Conservation (phyloP, 1,140 invertebrate genomes). For the Lordiphosa clarofinis region DNA sequence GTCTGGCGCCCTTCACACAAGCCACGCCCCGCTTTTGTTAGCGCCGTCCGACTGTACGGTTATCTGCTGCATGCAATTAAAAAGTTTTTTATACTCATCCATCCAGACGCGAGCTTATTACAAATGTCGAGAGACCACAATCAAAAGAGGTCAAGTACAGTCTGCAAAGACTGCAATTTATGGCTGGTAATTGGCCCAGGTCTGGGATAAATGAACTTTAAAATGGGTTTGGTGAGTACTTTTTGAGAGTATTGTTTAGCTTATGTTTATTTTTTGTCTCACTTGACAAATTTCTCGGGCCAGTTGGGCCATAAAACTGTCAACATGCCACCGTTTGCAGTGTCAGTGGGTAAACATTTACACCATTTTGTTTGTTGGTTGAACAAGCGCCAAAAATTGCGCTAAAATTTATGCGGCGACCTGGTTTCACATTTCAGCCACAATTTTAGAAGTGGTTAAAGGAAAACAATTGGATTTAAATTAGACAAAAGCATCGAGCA, state of each 20-base stretch:
- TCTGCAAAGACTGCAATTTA: slow-evolving; percentile 44
- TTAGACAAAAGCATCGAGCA: too few relatives aligned
- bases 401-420: slow-evolving; percentile 62
- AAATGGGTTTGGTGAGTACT: slow-evolving; percentile 2
- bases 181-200: slow-evolving; percentile 51
- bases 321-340: slow-evolving; percentile 23
- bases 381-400: slow-evolving; percentile 28
- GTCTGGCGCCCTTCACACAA: slow-evolving; percentile 23
- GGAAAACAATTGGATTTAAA: too few relatives aligned
- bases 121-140: slow-evolving; percentile 63
- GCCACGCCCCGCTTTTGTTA: background rate
- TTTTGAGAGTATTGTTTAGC: slow-evolving; percentile 5
- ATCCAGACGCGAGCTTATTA: slow-evolving; percentile 53
- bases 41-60: slow-evolving; percentile 11
- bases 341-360: slow-evolving; percentile 52
- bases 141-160: slow-evolving; percentile 62
- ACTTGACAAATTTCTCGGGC: slow-evolving; percentile 4
- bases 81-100: slow-evolving; percentile 58
- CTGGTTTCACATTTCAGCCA: slow-evolving; percentile 27
- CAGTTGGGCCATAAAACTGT: slow-evolving; percentile 51
- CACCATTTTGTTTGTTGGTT: slow-evolving; percentile 4
- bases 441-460: background rate
- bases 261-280: slow-evolving; percentile 3
- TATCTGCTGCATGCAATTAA: slow-evolving; percentile 53
- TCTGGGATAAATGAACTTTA: slow-evolving; percentile 25